Evolutionary conservation across 2,797 vertebrate species (phyloP).

Genomic region (Sebastes vulpes): DNA sequence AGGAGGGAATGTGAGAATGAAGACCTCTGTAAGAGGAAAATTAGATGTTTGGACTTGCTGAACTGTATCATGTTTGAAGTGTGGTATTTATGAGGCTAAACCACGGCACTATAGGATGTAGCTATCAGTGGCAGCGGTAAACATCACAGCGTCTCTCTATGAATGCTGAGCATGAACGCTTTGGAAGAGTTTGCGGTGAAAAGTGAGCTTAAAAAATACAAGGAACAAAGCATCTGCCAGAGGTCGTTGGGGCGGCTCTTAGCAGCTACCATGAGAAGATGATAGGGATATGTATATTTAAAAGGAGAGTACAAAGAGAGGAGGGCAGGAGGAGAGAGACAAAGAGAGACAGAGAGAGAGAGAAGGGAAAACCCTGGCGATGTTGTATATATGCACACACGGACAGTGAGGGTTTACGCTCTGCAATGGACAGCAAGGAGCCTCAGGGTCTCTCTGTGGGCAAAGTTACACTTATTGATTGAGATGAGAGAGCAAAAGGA

Average conservation of each 20-base stretch:
- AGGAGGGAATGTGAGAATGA: not conserved
- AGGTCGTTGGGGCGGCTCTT: constrained; percentile 3
- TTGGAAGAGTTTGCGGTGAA: not conserved
- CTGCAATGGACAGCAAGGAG: constrained; percentile 23
- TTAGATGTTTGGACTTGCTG: not conserved
- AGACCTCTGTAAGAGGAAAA: not conserved
- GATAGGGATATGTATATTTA: constrained; percentile 30
- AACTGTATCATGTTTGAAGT: not conserved
- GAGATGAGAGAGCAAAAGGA: constrained; percentile 33
- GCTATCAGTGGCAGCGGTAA: not conserved
- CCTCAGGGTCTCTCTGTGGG: constrained; percentile 32
- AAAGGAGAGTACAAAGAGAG: constrained; percentile 31
- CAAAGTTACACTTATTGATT: constrained; percentile 53
- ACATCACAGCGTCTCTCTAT: not conserved
- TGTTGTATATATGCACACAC: not conserved
- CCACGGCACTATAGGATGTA: not conserved
- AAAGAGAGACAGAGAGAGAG: not conserved
- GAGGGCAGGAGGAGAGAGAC: not conserved
- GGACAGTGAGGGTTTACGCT: not conserved
- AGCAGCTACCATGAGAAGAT: not conserved
- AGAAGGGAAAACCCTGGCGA: not conserved
- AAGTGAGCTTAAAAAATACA: constrained; percentile 8
- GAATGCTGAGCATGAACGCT: not conserved
- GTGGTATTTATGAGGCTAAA: not conserved
- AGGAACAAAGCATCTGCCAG: constrained; percentile 29